A percentile compares a stretch with the other conserved stretches of the same genome.
These are phyloP conservation scores for Aselliscus stoliczkanus DNA, from an alignment of 2,797 vertebrate genomes.

Conservation along the genomic window DNA sequence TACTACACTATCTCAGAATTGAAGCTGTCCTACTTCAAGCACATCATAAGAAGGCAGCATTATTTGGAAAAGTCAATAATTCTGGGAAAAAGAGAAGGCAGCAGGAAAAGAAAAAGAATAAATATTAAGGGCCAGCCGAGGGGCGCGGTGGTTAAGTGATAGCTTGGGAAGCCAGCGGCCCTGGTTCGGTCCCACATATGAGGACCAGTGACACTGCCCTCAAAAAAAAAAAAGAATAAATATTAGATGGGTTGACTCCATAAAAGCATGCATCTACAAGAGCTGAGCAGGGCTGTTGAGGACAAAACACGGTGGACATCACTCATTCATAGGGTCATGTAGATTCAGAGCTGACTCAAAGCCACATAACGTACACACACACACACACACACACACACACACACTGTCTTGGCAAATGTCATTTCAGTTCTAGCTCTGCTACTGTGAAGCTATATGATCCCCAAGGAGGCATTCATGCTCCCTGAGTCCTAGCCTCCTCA, in stretches of 20 bases:
- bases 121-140: no score
- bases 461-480: neutral
- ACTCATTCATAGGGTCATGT: neutral
- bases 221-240: neutral
- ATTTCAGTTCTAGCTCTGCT: neutral
- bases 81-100: neutral
- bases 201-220: no score
- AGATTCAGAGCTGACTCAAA: neutral
- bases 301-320: neutral
- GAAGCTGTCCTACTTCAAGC: neutral
- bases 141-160: no score
- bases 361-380: neutral
- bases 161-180: no score
- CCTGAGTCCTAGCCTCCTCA: neutral
- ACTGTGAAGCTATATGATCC: neutral
- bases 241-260: neutral
- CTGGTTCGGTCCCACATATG: no score
- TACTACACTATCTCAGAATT: neutral
- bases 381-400: no score
- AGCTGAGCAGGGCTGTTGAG: neutral
- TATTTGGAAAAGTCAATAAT: neutral
- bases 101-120: neutral
- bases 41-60: neutral
- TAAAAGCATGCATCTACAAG: neutral
- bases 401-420: slow-evolving; percentile 6